A percentile compares a stretch with the other conserved stretches of the same genome.
Conservation (phyloP, 2,113 vertebrate species). For the Tyto alba region DNA sequence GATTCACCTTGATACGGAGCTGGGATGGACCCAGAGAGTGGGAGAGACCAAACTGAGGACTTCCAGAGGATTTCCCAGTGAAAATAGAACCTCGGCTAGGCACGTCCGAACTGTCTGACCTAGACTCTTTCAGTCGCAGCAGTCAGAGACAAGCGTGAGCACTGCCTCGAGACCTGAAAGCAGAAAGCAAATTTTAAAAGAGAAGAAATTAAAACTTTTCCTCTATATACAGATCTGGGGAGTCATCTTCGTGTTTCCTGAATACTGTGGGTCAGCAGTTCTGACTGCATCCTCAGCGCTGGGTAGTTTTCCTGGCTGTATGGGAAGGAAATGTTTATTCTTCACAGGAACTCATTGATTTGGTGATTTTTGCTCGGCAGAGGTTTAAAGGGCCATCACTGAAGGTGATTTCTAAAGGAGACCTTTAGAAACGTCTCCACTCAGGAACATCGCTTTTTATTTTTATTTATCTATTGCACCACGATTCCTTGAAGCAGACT, state of each 20-base stretch:
- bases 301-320: background rate
- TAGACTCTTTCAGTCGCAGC: background rate
- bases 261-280: background rate
- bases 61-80: background rate
- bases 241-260: background rate
- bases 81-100: background rate
- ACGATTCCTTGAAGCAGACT: background rate
- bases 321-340: background rate
- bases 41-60: background rate
- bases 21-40: background rate
- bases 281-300: background rate
- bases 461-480: background rate
- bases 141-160: background rate
- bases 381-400: background rate
- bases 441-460: fast-evolving
- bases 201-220: background rate
- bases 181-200: background rate
- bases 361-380: background rate
- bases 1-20: background rate
- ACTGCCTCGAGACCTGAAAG: fast-evolving
- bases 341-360: background rate
- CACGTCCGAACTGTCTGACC: background rate
- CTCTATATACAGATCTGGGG: fast-evolving
- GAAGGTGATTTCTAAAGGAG: background rate
- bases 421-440: background rate